These are phyloP conservation scores for Bugulina stolonifera DNA, from an alignment of 2,888 invertebrate genomes.

Conservation along the genomic window DNA sequence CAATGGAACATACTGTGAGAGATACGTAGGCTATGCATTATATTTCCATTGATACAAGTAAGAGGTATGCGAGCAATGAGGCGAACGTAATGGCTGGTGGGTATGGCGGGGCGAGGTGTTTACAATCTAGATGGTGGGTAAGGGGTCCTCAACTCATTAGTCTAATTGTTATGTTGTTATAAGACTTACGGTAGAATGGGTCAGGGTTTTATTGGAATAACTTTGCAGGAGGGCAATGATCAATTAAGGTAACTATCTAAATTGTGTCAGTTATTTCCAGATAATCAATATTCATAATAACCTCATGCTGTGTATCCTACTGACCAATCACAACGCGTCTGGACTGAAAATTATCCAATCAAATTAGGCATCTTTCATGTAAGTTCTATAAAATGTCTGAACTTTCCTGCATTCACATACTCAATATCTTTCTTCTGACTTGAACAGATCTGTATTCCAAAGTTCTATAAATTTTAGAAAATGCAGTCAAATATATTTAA, in stretches of 20 bases:
- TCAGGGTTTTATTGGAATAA: constrained; percentile 12
- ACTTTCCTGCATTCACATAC: background rate
- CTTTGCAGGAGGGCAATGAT: constrained; percentile 19
- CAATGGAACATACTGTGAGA: background rate
- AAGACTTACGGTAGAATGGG: constrained; percentile 2
- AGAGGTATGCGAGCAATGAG: background rate
- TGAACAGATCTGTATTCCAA: background rate
- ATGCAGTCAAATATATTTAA: constrained; percentile 11
- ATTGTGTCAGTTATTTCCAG: background rate
- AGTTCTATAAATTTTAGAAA: background rate
- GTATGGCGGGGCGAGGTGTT: background rate
- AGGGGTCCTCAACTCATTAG: background rate
- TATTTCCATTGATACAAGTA: background rate
- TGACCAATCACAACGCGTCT: background rate
- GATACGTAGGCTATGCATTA: too few species aligned
- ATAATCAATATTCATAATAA: background rate
- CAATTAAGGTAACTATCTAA: background rate
- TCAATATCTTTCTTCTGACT: background rate
- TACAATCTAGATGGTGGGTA: background rate
- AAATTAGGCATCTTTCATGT: background rate
- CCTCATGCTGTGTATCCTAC: background rate
- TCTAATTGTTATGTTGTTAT: background rate
- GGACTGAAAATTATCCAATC: background rate
- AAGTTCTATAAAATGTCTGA: background rate
- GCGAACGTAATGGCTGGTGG: background rate